A percentile compares a stretch with the other conserved stretches of the same genome.
These are phyloP conservation scores for Synanthedon andrenaeformis DNA, from an alignment of 2,888 invertebrate species.

Conservation along the genomic window DNA sequence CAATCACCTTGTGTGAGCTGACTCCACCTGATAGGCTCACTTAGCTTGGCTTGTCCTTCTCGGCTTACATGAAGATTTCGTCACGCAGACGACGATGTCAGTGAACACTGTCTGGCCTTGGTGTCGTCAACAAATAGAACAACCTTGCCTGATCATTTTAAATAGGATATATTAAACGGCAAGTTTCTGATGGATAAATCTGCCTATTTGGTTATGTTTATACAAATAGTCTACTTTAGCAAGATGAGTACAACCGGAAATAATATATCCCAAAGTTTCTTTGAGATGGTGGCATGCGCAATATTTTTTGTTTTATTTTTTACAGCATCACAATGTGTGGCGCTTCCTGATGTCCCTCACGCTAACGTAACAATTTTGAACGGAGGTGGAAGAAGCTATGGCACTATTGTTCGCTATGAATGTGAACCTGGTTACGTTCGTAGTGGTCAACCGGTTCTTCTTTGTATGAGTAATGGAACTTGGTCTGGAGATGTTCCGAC, in stretches of 20 bases:
- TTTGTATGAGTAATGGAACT: conserved; percentile 95
- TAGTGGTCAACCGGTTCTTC: conserved; percentile 87
- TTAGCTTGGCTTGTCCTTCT: neutral
- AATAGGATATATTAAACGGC: too few species aligned
- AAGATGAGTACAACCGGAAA: too few species aligned
- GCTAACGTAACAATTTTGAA: conserved; percentile 89
- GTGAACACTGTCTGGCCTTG: too few species aligned
- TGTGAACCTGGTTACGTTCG: conserved; percentile 92
- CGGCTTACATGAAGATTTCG: neutral
- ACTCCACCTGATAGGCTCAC: neutral
- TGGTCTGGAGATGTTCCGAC: conserved; percentile 94
- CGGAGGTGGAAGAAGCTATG: conserved; percentile 92
- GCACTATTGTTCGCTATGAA: conserved; percentile 91
- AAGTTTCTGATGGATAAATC: too few species aligned
- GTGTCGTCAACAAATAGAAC: too few species aligned
- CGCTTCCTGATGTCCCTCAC: conserved; percentile 87
- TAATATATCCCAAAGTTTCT: too few species aligned
- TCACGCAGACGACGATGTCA: neutral
- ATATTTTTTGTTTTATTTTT: conserved; percentile 1
- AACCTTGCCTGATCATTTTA: too few species aligned
- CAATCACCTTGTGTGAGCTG: neutral
- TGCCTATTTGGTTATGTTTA: too few species aligned
- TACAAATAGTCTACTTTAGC: too few species aligned
- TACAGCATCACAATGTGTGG: conserved; percentile 89
- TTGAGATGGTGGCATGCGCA: too few species aligned